A percentile compares a stretch with the other conserved stretches of the same genome.
These are phyloP conservation scores for Platysternon megacephalum DNA, from an alignment of 2,113 vertebrate genomes.

Conservation along the genomic window DNA sequence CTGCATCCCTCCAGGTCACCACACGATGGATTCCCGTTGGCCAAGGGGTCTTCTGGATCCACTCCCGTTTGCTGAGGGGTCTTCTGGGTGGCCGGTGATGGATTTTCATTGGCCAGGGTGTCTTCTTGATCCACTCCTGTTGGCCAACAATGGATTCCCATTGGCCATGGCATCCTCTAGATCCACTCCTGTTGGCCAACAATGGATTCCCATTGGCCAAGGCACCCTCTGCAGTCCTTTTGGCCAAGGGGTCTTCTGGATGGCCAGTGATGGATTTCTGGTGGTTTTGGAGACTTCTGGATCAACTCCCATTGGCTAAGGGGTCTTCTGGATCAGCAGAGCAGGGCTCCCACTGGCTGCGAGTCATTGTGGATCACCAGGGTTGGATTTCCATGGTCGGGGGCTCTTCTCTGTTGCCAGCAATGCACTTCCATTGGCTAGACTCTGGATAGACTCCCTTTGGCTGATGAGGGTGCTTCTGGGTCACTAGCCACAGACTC, in stretches of 20 bases:
- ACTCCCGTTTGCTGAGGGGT: neutral
- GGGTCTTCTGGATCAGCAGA: too few species aligned
- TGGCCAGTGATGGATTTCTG: too few species aligned
- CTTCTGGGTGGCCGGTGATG: neutral
- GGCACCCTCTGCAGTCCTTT: neutral
- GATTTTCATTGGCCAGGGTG: neutral
- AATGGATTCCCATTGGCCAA: neutral
- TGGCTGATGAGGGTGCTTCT: neutral
- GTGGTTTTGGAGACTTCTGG: too few species aligned
- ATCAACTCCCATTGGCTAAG: too few species aligned
- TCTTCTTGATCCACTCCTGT: neutral
- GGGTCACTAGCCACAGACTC: neutral
- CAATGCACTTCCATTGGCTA: neutral
- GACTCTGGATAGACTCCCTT: neutral
- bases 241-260: neutral
- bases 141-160: neutral
- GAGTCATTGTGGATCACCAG: neutral
- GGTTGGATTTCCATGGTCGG: neutral
- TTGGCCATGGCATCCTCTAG: neutral
- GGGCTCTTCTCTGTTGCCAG: neutral
- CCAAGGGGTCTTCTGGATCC: neutral
- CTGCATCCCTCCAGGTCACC: neutral
- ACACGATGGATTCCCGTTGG: neutral
- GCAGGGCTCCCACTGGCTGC: neutral
- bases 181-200: neutral